Base-by-base conservation (phyloP, 2,113 vertebrate genomes). In the Seriola quinqueradiata region DNA sequence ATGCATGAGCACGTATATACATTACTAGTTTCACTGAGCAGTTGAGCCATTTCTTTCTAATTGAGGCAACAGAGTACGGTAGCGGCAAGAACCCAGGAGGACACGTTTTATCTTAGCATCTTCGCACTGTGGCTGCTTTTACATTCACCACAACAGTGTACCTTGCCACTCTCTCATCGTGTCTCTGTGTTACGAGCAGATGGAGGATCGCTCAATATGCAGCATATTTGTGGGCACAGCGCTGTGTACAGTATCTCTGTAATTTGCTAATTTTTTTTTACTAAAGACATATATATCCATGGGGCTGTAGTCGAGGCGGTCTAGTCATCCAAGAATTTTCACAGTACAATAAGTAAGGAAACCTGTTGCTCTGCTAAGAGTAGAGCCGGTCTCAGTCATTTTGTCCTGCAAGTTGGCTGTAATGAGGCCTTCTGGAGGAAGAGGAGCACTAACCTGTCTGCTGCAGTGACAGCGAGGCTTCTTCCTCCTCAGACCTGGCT, bases 341-440 rank as follows among this genome's bases (percentile, higher is more conserved):
- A 14, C 75, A 59, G 79, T 46, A 44, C n/a, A 59, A 78, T 82
- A 81, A 69, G 78, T 84, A 90, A 77, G 55, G 65, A 74, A 73
- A 82, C 70, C 65, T 90, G 79, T 77, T 87, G 78, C 57, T 73
- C 32, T 66, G 52, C 40, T 46, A 80, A 55, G 65, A 79, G n/a
- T 28, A 44, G 55, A 48, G 16, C 40, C 10, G 8, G 8, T 9
- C 8, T 8, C n/a, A 42, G 46, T 69, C 52, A 70, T 60, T 87
- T 72, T 70, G 83, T 76, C 59, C 59, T 75, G 72, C 14, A 36
- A 54, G 55, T 55, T 48, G 66, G 60, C 79, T 67, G 46, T 86
- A 87, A 92, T 84, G 81, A 87, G 76, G 61, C 71, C 70, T 87
- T 63, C 19, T 73, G 75, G 63, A 82, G 61, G 19, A 64, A 75